A percentile compares a stretch with the other conserved stretches of the same genome.
These are phyloP conservation scores for Drosophila orena DNA, from an alignment of 1,140 invertebrate species.

Conservation along the genomic window DNA sequence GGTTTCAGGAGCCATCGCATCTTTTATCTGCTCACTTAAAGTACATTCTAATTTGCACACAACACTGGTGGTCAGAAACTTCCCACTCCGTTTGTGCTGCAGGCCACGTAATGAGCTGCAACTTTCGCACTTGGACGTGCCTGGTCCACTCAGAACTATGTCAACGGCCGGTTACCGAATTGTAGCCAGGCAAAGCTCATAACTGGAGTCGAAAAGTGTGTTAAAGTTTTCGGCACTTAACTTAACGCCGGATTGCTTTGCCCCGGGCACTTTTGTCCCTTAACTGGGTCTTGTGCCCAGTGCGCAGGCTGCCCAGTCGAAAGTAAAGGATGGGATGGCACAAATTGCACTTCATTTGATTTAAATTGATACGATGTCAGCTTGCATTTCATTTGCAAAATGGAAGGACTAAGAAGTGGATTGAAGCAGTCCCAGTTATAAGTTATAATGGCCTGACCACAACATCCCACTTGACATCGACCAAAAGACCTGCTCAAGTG, in stretches of 20 bases:
- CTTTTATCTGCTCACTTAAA: constrained; percentile 38
- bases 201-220: constrained; percentile 48
- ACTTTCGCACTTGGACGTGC: constrained; percentile 75
- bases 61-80: constrained; percentile 43
- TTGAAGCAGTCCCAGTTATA: constrained; percentile 42
- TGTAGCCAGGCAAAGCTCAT: constrained; percentile 4
- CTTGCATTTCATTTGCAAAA: constrained; percentile 76
- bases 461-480: constrained; percentile 71
- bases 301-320: constrained; percentile 20
- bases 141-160: constrained; percentile 56
- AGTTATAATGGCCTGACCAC: constrained; percentile 82
- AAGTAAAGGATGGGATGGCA: constrained; percentile 14
- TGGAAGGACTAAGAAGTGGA: constrained; percentile 45
- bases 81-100: constrained; percentile 70
- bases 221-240: constrained; percentile 69
- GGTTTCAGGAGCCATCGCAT: not conserved
- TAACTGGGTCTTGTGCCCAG: constrained; percentile 38
- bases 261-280: constrained; percentile 30
- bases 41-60: constrained; percentile 68
- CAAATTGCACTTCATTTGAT: constrained; percentile 80
- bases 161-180: constrained; percentile 41
- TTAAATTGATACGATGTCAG: constrained; percentile 80
- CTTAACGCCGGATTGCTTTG: constrained; percentile 67
- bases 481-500: constrained; percentile 81
- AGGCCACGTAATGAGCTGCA: constrained; percentile 78